Base-by-base conservation (phyloP, 1,140 invertebrate genomes). In the Drosophila nebulosa region DNA sequence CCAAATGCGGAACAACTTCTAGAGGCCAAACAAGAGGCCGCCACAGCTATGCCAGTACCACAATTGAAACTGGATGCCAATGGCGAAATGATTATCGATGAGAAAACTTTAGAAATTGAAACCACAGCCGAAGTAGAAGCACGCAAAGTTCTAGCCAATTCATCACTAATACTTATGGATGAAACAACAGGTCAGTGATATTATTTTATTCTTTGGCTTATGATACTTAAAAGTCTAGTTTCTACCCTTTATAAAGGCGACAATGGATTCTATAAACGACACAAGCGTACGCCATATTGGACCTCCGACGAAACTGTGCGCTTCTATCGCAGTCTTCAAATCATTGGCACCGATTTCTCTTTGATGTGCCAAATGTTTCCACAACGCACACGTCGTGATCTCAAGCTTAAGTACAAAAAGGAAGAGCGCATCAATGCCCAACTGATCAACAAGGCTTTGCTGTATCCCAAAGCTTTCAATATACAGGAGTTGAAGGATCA, bases 1-100 rank as follows among this genome's bases (percentile, higher is more conserved):
- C 78, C 81, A 73, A 64, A 70, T 53, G 22, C 78, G 14, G 64
- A 62, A 21, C 78, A 66, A n/a, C 64, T 67, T 35, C 18, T 74
- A 12, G 64, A 69, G 21, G 59, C 74, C 10, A 71, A 78, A 27
- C 16, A 53, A 10, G 83, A 88, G 5, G 22, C 70, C 12, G 10
- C 70, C 4, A 51, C 67, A 52, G 79, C 85, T n/a, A 77, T 90
- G 73, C 94, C 95, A 6, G 96, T 95, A 0, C 97, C 97, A 1
- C 95, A 97, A 91, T 95, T 98, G 0, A 98, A 97, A 93, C 94
- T 98, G 14, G 97, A 96, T 18, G 95, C 96, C 0, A 95, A 98
- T 90, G 97, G 97, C 3, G 94, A 97, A 89, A 94, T 98, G 61
- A 94, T 98, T 53, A 92, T 98, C 2, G 97, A 98, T 89, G 96